These are phyloP conservation scores for Xenopus tropicalis DNA, from an alignment of 2,113 vertebrate genomes.

Conservation along the genomic window UCB_Xtro_10.0 CM004443.2:91587501-91588000, in stretches of 20 bases:
- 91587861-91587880: constrained; percentile 34
- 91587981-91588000: constrained; percentile 65
- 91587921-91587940: constrained; percentile 60
- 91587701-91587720: not conserved
- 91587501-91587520: constrained; percentile 74
- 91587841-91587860: too few species aligned
- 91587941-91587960: constrained; percentile 68
- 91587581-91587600: constrained; percentile 73
- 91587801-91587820: not conserved
- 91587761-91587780: too few species aligned
- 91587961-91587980: constrained; percentile 79
- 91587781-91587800: not conserved
- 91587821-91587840: too few species aligned
- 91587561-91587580: constrained; percentile 89
- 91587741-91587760: too few species aligned
- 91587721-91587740: too few species aligned
- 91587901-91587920: constrained; percentile 62
- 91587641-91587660: constrained; percentile 83
- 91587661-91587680: constrained; percentile 96
- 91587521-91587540: constrained; percentile 73
- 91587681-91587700: constrained; percentile 61
- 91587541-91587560: constrained; percentile 82
- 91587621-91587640: constrained; percentile 66
- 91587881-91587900: constrained; percentile 75
- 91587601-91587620: constrained; percentile 80